Percentiles rank a stretch among this genome's conserved stretches.
Evolutionary conservation across 2,888 invertebrate species (phyloP).

Genomic region (Diaprepes abbreviatus): DNA sequence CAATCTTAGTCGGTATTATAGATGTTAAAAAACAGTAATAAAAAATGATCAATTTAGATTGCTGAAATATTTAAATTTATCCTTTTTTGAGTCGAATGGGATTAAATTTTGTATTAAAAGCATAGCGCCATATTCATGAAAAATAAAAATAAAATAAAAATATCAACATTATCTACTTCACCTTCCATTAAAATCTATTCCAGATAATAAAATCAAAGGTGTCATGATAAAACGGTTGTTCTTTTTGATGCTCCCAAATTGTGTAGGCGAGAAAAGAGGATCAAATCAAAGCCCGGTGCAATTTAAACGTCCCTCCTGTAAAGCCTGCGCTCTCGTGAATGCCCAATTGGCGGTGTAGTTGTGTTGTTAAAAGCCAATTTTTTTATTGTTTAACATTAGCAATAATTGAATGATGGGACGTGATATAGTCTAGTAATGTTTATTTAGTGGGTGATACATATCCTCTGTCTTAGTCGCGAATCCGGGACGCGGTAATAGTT

Average conservation of each 20-base stretch:
- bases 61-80: no score
- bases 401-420: constrained; percentile 28
- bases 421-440: constrained; percentile 26
- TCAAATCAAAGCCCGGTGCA: constrained; percentile 17
- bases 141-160: no score
- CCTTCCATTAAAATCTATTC: neutral
- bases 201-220: neutral
- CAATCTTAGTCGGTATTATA: no score
- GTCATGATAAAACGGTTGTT: constrained; percentile 1
- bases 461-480: constrained; percentile 13
- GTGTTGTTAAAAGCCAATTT: constrained; percentile 38
- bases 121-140: no score
- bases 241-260: neutral
- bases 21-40: no score
- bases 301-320: constrained; percentile 25
- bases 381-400: constrained; percentile 48
- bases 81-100: no score
- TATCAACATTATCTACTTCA: no score
- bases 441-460: constrained; percentile 27
- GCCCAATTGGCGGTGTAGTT: constrained; percentile 39
- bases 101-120: no score
- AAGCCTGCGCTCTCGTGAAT: constrained; percentile 31
- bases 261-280: neutral
- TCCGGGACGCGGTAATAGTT: neutral
- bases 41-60: no score